Evolutionary conservation across 1,140 invertebrate genomes (phyloP).

Genomic region (Macrobrachium rosenbergii): DNA sequence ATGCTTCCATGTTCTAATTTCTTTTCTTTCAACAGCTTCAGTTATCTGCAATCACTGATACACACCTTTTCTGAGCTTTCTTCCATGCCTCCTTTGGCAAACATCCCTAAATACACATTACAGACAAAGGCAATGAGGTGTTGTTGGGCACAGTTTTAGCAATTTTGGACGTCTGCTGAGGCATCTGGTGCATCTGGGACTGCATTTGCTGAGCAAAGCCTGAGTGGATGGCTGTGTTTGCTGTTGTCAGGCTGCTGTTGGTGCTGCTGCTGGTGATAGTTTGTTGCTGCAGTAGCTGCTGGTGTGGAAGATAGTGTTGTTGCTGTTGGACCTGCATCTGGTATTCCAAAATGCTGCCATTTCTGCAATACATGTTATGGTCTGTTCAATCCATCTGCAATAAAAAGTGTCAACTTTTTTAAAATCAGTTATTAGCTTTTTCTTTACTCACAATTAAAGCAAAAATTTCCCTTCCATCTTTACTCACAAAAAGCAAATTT

Average conservation of each 20-base stretch:
- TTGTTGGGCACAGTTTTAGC: slow-evolving; percentile 27
- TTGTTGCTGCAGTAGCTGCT: slow-evolving; percentile 25
- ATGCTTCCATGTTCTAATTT: not conserved
- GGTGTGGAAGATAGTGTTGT: slow-evolving; percentile 20
- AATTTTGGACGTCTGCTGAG: slow-evolving; percentile 3
- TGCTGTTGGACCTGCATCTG: slow-evolving; percentile 55
- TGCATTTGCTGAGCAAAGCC: slow-evolving; percentile 45
- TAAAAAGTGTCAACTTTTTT: not conserved
- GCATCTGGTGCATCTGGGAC: slow-evolving; percentile 5
- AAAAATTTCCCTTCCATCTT: no score
- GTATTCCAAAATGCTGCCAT: slow-evolving; percentile 51
- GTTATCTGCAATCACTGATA: not conserved
- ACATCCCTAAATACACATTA: slow-evolving; percentile 56
- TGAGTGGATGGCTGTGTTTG: slow-evolving; percentile 28
- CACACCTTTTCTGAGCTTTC: slow-evolving; percentile 50
- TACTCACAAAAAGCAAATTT: no score
- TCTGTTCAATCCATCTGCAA: slow-evolving; percentile 57
- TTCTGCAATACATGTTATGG: slow-evolving; percentile 46
- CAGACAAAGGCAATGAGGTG: slow-evolving; percentile 50
- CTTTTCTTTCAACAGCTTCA: not conserved
- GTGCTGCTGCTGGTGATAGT: slow-evolving; percentile 25
- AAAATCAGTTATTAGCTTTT: no score
- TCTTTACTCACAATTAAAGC: no score
- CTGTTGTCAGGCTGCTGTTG: slow-evolving; percentile 16
- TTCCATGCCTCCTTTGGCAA: slow-evolving; percentile 50